phyloP scores from a whole-genome alignment of 2,888 invertebrate species.

The Lacanobia oleracea region DNA sequence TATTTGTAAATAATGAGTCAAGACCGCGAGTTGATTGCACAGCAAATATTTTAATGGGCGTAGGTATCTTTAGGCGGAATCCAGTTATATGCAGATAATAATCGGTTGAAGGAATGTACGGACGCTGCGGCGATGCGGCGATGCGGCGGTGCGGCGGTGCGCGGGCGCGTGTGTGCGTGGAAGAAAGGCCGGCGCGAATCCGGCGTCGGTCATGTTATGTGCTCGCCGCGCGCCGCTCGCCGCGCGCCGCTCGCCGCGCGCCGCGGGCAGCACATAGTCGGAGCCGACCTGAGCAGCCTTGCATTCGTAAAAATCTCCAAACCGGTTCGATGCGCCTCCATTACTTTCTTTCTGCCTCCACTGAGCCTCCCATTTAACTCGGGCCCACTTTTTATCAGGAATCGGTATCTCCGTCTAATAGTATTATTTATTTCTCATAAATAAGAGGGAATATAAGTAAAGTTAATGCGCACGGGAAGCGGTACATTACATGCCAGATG shows the following conservation, averaged over 20 bases:
- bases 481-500: conserved; percentile 87
- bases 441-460: conserved; percentile 89
- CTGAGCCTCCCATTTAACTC: conserved; percentile 90
- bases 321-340: conserved; percentile 90
- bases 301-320: conserved; percentile 91
- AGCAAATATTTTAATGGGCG: conserved; percentile 83
- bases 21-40: conserved; percentile 75
- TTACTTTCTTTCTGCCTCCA: conserved; percentile 90
- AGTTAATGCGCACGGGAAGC: conserved; percentile 88
- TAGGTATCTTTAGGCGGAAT: conserved; percentile 81
- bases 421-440: conserved; percentile 91
- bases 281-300: conserved; percentile 85
- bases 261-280: conserved; percentile 85
- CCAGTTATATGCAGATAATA: conserved; percentile 86
- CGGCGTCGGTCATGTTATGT: conserved; percentile 86
- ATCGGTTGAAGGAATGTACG: conserved; percentile 78
- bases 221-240: conserved; percentile 81
- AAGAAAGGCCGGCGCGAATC: conserved; percentile 88
- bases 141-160: conserved; percentile 66
- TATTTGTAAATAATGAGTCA: conserved; percentile 78
- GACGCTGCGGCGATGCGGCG: conserved; percentile 62
- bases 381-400: conserved; percentile 90
- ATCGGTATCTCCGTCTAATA: conserved; percentile 91
- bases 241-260: conserved; percentile 80
- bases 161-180: conserved; percentile 78